Base-by-base conservation (phyloP, 2,888 invertebrate genomes). In the Leptinotarsa rubiginosa region DNA sequence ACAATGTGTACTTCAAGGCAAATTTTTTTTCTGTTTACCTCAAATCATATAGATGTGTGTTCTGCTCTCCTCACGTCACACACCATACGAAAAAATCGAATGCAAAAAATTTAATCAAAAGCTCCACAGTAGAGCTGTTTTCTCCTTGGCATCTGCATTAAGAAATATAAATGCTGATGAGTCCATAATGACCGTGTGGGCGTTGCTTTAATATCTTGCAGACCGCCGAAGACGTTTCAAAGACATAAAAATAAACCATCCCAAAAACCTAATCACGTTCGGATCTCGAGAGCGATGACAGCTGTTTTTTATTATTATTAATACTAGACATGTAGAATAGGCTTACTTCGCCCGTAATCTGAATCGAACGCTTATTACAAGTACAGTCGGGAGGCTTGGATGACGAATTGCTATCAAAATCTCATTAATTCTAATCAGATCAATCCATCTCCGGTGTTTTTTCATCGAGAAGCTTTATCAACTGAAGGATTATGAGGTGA, bases 371-470 rank as follows among this genome's bases (percentile, higher is more conserved):
- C 56, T 56, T 22, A 56, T 56, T 56, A 56, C 56, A 3, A 22
- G 56, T 56, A 56, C 56, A 56, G 56, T 56, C 22, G 56, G 20
- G 22, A 56, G 22, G 20, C 56, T 68, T 41, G 18, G 68, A 68
- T 69, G 69, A 69, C 47, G 69, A 69, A 69, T 69, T 20, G 52
- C 69, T 69, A 69, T 69, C 69, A 56, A 56, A 69, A 69, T 56
- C 69, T 69, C 15, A 69, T 69, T 69, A 56, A 69, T 56, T 69
- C 47, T 69, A 69, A 69, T 69, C 69, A 56, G 69, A 69, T 69
- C 69, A 47, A 47, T 56, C 15, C 69, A 69, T 69, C 69, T 69
- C 15, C 18, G 52, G 15, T 22, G 18, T 56, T 56, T 56, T 56
- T 56, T 56, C 56, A 12, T 22, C 56, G 56, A 56, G 56, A 56